Evolutionary conservation across 2,113 vertebrate species (phyloP).

Genomic region (Theropithecus gelada): DNA sequence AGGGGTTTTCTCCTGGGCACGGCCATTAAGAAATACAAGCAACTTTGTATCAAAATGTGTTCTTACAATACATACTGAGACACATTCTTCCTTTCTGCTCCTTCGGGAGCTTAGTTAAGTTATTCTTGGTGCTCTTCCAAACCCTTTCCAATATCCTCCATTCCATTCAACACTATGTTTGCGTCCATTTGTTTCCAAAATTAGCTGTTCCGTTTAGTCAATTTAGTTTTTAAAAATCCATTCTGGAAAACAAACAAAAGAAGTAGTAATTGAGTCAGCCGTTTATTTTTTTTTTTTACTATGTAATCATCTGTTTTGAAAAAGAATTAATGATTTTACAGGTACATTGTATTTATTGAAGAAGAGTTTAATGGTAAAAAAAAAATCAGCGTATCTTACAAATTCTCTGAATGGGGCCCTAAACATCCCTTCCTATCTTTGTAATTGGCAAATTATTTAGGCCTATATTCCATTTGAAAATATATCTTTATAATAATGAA

Average conservation of each 20-base stretch:
- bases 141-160: neutral
- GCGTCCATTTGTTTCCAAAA: neutral
- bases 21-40: neutral
- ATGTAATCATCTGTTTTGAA: neutral
- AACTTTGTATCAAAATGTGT: neutral
- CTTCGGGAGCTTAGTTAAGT: neutral
- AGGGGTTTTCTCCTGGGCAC: neutral
- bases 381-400: neutral
- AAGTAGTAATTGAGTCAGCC: neutral
- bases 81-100: neutral
- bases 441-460: neutral
- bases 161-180: neutral
- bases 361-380: neutral
- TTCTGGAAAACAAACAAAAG: neutral
- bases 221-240: neutral
- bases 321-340: neutral
- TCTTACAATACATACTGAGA: neutral
- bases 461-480: neutral
- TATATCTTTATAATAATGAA: neutral
- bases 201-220: neutral
- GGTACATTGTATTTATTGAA: neutral
- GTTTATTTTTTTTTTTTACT: neutral
- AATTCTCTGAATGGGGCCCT: neutral
- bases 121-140: slow-evolving; percentile 53
- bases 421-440: neutral